Base-by-base conservation (phyloP, 1,140 invertebrate genomes). In the Neodiprion pinetum region DNA sequence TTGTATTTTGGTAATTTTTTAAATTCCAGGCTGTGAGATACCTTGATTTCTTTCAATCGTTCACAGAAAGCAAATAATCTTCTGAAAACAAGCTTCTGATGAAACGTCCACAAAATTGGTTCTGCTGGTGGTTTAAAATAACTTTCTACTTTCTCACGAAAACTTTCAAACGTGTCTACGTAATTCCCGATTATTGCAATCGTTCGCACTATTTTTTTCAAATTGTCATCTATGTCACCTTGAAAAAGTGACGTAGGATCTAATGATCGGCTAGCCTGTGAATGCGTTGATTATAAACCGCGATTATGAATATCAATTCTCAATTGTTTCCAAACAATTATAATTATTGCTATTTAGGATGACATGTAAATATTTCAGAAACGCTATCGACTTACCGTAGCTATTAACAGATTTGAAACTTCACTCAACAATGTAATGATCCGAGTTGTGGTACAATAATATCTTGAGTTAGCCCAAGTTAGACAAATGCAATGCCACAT, bases 401-500 rank as follows among this genome's bases (percentile, higher is more conserved):
- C 88, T 67, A 97, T 95, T 1, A 96, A 83, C 77, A 96, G 85
- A 88, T 97, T 97, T 68, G 92, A 92, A 68, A 96, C 90, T 86
- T 95, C 91, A 83, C 92, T 91, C 4, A 96, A 85, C 1, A 97
- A 86, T 5, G 93, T 91, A 14, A 94, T 91, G 80, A 96, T 92
- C 75, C 92, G 90, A 21, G 93, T 92, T 7, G 94, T 92, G 3
- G 91, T 93, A 80, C 94, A 93, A 85, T 95, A 97, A 83, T 96
- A 95, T 78, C 93, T 91, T 0, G 95, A 97, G 81, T 95, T 92
- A 1, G 93, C 92, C 96, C 96, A 98, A 10, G 96, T 88, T 7
- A 97, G 86, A 72, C 95, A 95, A 8, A 97, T 90, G n/a, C 92
- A 93, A 79, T 97, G 92, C 76, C 92, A 77, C 50, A 96, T 85